phyloP scores from a whole-genome alignment of 2,113 vertebrate genomes.

The Aleadryas rufinucha region DNA sequence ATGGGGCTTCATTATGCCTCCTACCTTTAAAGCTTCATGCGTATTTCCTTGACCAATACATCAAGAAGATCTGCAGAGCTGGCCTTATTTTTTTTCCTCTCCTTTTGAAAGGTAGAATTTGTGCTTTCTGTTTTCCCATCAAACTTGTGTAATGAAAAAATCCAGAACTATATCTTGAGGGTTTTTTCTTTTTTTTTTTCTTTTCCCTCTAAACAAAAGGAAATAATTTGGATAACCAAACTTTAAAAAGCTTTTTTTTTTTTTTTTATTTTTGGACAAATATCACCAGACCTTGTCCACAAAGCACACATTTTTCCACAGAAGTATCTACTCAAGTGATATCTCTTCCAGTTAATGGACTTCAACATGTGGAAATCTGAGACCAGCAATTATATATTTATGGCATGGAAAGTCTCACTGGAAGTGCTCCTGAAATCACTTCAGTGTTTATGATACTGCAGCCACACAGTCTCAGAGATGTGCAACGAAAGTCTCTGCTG shows the following conservation, averaged over 20 bases:
- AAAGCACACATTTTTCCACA: not conserved
- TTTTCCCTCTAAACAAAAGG: not conserved
- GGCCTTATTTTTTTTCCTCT: not conserved
- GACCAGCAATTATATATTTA: not conserved
- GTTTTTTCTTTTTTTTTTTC: rapidly evolving
- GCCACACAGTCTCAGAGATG: not conserved
- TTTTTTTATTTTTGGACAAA: not conserved
- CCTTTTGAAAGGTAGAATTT: not conserved
- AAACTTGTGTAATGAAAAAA: not conserved
- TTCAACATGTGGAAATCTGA: not conserved
- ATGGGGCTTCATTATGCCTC: not conserved
- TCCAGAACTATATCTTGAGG: not conserved
- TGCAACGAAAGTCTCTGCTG: not conserved
- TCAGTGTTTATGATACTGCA: not conserved
- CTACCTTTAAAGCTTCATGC: not conserved
- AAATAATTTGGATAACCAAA: not conserved
- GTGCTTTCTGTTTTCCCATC: not conserved
- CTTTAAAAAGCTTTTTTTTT: not conserved
- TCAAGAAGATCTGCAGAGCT: not conserved
- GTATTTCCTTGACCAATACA: constrained; percentile 13
- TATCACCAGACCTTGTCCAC: not conserved
- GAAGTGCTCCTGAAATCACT: not conserved
- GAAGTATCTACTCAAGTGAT: not conserved
- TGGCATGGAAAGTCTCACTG: not conserved
- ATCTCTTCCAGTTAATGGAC: not conserved